A percentile compares a stretch with the other conserved stretches of the same genome.
These are phyloP conservation scores for Pheosia tremula DNA, from an alignment of 2,888 invertebrate genomes.

Conservation along the genomic window DNA sequence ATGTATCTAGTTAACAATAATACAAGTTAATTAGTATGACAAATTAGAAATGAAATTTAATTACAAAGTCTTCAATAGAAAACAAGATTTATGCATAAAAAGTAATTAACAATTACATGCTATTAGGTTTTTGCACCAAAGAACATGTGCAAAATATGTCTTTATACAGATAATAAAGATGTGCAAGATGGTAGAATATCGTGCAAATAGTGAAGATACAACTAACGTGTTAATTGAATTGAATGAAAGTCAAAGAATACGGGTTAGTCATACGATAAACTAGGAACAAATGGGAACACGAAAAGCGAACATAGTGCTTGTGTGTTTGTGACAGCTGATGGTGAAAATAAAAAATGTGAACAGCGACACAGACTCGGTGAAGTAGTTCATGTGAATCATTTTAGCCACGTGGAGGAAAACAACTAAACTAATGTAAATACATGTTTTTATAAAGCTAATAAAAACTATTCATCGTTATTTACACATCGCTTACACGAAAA, in stretches of 20 bases:
- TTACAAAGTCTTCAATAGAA: too few relatives aligned
- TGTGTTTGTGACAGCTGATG: conserved; percentile 22
- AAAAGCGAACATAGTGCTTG: conserved; percentile 43
- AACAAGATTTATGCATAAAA: too few relatives aligned
- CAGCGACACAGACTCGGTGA: conserved; percentile 18
- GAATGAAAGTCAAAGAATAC: too few relatives aligned
- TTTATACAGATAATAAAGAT: background rate
- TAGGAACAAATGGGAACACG: conserved; percentile 28
- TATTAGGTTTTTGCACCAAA: background rate
- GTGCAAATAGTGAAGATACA: background rate
- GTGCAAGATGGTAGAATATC: background rate
- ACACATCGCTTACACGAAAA: conserved; percentile 27
- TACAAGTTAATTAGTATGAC: too few relatives aligned
- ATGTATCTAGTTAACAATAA: too few relatives aligned
- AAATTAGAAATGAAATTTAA: too few relatives aligned
- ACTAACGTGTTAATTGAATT: background rate
- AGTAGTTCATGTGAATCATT: conserved; percentile 24
- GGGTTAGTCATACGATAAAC: too few relatives aligned
- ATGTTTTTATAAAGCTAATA: conserved; percentile 33
- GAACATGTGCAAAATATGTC: background rate
- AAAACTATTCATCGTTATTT: conserved; percentile 8
- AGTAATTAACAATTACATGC: too few relatives aligned
- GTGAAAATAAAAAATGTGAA: conserved; percentile 13
- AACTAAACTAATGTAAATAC: conserved; percentile 34
- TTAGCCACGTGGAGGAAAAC: conserved; percentile 38